Evolutionary conservation across 2,113 vertebrate genomes (phyloP).

Genomic region (rat (Rattus norvegicus)): DNA sequence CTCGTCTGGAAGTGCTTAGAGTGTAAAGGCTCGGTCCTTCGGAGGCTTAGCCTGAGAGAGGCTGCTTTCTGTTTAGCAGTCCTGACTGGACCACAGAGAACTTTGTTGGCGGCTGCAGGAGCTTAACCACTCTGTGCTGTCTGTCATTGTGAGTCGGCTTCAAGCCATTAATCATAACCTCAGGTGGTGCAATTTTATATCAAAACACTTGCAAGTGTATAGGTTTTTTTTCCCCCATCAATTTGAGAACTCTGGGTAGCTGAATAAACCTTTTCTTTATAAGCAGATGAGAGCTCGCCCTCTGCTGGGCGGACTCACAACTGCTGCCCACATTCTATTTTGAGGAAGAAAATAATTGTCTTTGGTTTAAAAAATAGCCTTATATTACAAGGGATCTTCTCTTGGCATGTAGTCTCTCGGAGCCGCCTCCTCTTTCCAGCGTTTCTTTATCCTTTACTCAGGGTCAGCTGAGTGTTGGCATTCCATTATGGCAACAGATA

Average conservation of each 20-base stretch:
- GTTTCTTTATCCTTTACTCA: not conserved
- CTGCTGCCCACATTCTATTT: not conserved
- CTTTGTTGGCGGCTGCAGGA: not conserved
- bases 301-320: conserved; percentile 61
- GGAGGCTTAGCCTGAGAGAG: not conserved
- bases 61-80: not conserved
- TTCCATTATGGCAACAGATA: not conserved
- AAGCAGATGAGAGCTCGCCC: conserved; percentile 65
- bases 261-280: not conserved
- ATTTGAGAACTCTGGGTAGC: not conserved
- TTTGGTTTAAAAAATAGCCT: not conserved
- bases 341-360: not conserved
- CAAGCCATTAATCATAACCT: not conserved
- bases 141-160: not conserved
- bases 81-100: not conserved
- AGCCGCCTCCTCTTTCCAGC: not conserved
- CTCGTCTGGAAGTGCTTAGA: not conserved
- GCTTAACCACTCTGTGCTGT: not conserved
- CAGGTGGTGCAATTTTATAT: not conserved
- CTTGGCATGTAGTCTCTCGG: not conserved
- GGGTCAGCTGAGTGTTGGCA: not conserved
- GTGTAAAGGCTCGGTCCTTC: not conserved
- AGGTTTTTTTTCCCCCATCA: not conserved
- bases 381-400: not conserved
- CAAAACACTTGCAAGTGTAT: conserved; percentile 10